Evolutionary conservation across 2,113 vertebrate genomes (phyloP), one percentile per base, ranked within the genome.

Genomic region (Bos javanicus): DNA sequence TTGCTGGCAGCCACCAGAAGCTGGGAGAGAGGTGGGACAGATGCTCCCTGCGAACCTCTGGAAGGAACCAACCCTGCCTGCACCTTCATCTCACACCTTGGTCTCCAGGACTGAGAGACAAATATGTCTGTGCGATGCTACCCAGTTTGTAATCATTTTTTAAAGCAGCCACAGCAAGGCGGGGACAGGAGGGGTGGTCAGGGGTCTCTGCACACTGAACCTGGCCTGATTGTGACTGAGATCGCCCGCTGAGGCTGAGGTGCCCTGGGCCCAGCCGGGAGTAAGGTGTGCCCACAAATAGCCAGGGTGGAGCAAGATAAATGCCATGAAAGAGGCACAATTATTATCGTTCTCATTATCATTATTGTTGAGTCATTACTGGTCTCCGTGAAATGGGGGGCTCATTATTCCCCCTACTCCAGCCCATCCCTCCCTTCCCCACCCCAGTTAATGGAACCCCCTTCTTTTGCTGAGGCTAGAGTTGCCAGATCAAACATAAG

Each of bases 221-320:
- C 26, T 0, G 39, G 3, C 28, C 52, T 81, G 59, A 36, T 0
- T 0, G 1, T 19, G 21, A 43, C 25, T 3, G 26, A 30, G 52
- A 25, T 21, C 0, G 3, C 39, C 5, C 1, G 2, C 16, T 0
- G 19, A 43, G 21, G 39, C 71, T 26, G 28, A 26, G 46, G 43
- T n/a, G 39, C 12, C 81, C 50, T 5, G 6, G 3, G n/a, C 14
- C 52, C 7, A 36, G 60, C 15, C 46, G 56, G 26, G 36, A 56
- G 36, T 3, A 3, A 43, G 85, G 16, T 0, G 0, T 0, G 0
- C 74, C 78, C 21, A 2, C 21, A 10, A 43, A 23, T 19, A 13
- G 64, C 89, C 64, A 13, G 84, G 92, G 48, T 23, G 78, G 50
- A 13, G 85, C 36, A 11, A 78, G 80, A 57, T 16, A 28, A 26